A percentile compares a stretch with the other conserved stretches of the same genome.
These are phyloP conservation scores for Scophthalmus maximus DNA, from an alignment of 2,113 vertebrate species.

Conservation along the genomic window DNA sequence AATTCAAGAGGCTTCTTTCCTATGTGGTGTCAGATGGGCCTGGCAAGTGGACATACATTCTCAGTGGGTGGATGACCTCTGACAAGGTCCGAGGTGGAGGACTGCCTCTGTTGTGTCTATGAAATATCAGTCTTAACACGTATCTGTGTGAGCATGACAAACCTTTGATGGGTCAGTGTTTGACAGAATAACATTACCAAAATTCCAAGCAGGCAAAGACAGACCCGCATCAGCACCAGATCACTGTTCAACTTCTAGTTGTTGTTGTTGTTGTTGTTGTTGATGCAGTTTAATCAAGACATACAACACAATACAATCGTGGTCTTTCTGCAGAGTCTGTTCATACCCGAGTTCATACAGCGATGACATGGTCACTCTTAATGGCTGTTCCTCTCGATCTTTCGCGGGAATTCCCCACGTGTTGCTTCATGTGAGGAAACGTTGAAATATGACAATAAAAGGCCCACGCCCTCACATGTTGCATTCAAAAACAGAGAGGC, in stretches of 20 bases:
- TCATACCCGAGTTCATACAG: too few species aligned
- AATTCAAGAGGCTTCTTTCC: background rate
- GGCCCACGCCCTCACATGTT: background rate
- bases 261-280: too few species aligned
- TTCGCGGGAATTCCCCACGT: conserved; percentile 56
- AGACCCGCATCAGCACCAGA: background rate
- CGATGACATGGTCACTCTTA: too few species aligned
- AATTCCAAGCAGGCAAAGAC: background rate
- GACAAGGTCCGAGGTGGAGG: background rate
- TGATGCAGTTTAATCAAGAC: background rate
- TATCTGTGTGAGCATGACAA: background rate
- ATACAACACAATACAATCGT: background rate
- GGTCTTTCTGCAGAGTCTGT: too few species aligned
- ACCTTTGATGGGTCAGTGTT: background rate
- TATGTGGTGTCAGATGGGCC: background rate
- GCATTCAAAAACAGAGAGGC: background rate
- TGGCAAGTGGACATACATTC: background rate
- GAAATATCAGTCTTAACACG: background rate
- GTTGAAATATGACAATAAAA: conserved; percentile 3
- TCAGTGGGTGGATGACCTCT: background rate
- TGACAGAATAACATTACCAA: background rate
- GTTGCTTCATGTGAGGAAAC: conserved; percentile 7
- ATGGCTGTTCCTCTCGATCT: background rate
- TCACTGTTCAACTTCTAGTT: background rate
- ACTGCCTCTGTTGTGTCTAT: background rate